A percentile compares a stretch with the other conserved stretches of the same genome.
Evolutionary conservation across 2,888 invertebrate genomes (phyloP).

Genomic region (Ormyrus thymus): DNA sequence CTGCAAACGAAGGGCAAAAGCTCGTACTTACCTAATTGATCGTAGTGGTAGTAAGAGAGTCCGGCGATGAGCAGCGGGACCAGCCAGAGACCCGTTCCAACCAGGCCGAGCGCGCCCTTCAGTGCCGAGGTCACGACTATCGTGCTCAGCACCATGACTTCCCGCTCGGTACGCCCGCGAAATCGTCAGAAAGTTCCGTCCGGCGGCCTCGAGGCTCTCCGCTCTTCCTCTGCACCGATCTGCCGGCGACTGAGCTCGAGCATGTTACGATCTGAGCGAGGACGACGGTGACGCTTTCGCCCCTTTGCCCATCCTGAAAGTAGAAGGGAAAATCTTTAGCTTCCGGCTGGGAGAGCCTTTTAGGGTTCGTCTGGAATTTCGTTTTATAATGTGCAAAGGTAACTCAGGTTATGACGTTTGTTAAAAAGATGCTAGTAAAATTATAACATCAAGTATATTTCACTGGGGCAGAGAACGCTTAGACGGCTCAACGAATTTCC

Average conservation of each 20-base stretch:
- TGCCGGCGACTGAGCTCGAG: slow-evolving; percentile 36
- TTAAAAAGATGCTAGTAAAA: too few species aligned
- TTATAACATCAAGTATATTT: too few species aligned
- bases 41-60: slow-evolving; percentile 87
- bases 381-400: too few species aligned
- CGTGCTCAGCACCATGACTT: slow-evolving; percentile 83
- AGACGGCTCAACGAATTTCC: too few species aligned
- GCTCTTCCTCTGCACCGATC: slow-evolving; percentile 49
- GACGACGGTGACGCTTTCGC: not conserved
- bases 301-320: slow-evolving; percentile 41
- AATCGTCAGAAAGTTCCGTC: slow-evolving; percentile 37
- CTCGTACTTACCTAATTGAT: slow-evolving; percentile 75
- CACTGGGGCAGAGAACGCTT: too few species aligned
- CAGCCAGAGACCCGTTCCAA: slow-evolving; percentile 88
- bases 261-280: slow-evolving; percentile 51
- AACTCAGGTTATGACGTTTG: too few species aligned
- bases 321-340: not conserved
- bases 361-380: too few species aligned
- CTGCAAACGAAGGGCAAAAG: too few species aligned
- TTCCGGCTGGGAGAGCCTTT: too few species aligned
- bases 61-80: slow-evolving; percentile 89
- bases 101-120: slow-evolving; percentile 83
- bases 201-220: slow-evolving; percentile 54
- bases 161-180: not conserved
- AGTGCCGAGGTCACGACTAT: slow-evolving; percentile 86